A percentile compares a stretch with the other conserved stretches of the same genome.
Conservation (phyloP, 2,113 vertebrate species). For the Oreochromis aureus region DNA sequence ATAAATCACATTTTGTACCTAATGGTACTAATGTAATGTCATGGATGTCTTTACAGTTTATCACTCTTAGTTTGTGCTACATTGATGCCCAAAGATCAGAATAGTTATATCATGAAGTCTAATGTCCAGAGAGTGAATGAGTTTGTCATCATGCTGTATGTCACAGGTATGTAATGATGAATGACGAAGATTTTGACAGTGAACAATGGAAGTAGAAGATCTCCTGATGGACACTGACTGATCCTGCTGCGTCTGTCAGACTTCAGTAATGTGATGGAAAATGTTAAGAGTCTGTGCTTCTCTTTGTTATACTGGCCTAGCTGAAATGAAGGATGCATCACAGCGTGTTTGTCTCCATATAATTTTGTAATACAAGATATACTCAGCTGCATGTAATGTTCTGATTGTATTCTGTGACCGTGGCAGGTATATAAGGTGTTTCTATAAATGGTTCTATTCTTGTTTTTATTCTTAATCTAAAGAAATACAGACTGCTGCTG, state of each 20-base stretch:
- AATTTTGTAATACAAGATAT: not conserved
- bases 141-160: not conserved
- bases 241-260: not conserved
- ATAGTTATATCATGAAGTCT: not conserved
- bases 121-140: not conserved
- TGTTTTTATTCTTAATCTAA: not conserved
- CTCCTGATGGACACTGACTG: not conserved
- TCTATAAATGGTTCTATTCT: not conserved
- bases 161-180: not conserved
- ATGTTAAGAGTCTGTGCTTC: not conserved
- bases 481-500: not conserved
- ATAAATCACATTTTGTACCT: not conserved
- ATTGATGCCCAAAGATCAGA: not conserved
- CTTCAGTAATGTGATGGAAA: not conserved
- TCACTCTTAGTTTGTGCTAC: not conserved
- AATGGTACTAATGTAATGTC: not conserved
- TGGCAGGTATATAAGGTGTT: not conserved
- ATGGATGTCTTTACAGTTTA: not conserved
- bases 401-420: not conserved
- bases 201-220: not conserved
- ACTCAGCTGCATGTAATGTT: not conserved
- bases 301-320: not conserved
- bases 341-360: not conserved
- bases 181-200: fast-evolving
- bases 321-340: not conserved